These are phyloP conservation scores for Bilobella aurantiaca DNA, from an alignment of 1,140 invertebrate genomes.

Conservation along the genomic window DNA sequence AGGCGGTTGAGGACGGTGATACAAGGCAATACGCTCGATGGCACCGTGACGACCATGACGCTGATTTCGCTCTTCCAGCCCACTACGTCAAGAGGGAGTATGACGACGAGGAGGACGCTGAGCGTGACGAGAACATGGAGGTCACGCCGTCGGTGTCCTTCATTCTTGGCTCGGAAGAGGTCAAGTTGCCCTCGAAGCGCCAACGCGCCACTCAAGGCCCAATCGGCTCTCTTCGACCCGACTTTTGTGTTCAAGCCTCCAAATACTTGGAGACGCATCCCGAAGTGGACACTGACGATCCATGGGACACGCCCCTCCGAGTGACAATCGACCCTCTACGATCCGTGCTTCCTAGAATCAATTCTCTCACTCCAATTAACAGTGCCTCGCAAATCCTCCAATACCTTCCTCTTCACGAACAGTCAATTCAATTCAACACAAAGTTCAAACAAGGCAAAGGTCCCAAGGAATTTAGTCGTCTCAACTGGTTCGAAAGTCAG, in stretches of 20 bases:
- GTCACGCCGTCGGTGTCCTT: not conserved
- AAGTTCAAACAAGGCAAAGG: not conserved
- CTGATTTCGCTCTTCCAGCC: not conserved
- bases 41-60: not conserved
- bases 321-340: constrained; percentile 11
- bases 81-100: not conserved
- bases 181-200: not conserved
- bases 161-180: not conserved
- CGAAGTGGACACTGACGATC: not conserved
- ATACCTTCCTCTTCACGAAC: constrained; percentile 8
- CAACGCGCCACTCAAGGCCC: not conserved
- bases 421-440: constrained; percentile 2
- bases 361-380: not conserved
- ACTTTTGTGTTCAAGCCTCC: not conserved
- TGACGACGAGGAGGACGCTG: not conserved
- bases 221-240: not conserved
- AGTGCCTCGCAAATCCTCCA: not conserved
- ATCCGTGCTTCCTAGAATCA: not conserved
- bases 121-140: not conserved
- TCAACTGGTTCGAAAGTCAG: constrained; percentile 26
- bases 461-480: constrained; percentile 12
- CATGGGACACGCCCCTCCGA: constrained; percentile 15
- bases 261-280: not conserved
- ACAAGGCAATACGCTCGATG: not conserved
- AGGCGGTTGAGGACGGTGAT: not conserved